A percentile compares a stretch with the other conserved stretches of the same genome.
phyloP scores from a whole-genome alignment of 2,888 invertebrate species.

The Lochmaea crataegi region DNA sequence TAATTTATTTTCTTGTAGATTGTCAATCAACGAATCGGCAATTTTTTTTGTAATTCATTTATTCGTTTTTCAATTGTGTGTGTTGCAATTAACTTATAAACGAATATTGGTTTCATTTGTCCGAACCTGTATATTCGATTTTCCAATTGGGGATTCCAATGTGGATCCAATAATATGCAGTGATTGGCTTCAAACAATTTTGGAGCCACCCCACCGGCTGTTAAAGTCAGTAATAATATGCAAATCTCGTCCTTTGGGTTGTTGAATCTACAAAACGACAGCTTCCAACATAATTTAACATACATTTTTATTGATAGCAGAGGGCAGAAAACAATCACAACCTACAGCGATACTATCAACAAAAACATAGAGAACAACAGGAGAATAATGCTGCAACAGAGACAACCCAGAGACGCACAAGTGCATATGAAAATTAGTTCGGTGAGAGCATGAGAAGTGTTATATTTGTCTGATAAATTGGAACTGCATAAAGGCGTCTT shows the following conservation, averaged over 20 bases:
- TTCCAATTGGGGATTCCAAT: slow-evolving; percentile 98
- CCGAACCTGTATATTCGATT: slow-evolving; percentile 93
- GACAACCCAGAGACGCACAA: no score
- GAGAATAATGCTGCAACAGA: no score
- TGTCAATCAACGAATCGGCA: slow-evolving; percentile 82
- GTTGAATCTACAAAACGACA: slow-evolving; percentile 71
- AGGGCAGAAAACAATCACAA: no score
- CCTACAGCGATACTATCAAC: no score
- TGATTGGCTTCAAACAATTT: slow-evolving; percentile 95
- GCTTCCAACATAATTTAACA: background rate
- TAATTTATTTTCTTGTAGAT: slow-evolving; percentile 76
- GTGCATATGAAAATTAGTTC: no score
- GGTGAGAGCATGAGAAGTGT: no score
- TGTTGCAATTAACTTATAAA: slow-evolving; percentile 88
- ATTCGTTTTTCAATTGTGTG: slow-evolving; percentile 93
- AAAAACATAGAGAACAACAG: no score
- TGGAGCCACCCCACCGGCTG: slow-evolving; percentile 94
- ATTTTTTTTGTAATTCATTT: slow-evolving; percentile 80
- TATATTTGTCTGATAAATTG: no score
- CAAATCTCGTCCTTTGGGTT: slow-evolving; percentile 68
- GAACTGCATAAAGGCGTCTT: no score
- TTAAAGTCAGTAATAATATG: slow-evolving; percentile 87
- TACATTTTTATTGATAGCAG: background rate
- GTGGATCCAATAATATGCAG: slow-evolving; percentile 88
- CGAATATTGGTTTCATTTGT: slow-evolving; percentile 81